These are phyloP conservation scores for Orthosia gothica DNA, from an alignment of 2,888 invertebrate genomes.

Conservation along the genomic window DNA sequence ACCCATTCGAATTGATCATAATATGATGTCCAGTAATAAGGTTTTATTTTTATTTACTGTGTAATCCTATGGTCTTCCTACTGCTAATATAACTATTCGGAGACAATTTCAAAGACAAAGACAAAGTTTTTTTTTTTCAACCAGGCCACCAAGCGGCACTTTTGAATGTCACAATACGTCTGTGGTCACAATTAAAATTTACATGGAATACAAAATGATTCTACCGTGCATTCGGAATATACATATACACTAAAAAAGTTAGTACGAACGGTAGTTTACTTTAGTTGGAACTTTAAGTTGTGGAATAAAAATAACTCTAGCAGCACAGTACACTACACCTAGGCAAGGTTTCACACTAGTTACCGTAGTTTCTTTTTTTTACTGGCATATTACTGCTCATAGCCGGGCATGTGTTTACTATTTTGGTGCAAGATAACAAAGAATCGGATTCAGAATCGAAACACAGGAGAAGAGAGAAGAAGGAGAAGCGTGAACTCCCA, in stretches of 20 bases:
- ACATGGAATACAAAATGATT: no score
- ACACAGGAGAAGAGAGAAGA: not conserved
- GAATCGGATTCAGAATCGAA: not conserved
- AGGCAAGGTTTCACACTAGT: no score
- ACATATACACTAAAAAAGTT: not conserved
- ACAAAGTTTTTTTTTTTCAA: no score
- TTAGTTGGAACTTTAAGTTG: no score
- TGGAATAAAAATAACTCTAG: no score
- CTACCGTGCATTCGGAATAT: no score
- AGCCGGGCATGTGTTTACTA: slow-evolving; percentile 10
- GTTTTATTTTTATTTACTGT: not conserved
- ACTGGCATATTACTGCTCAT: slow-evolving; percentile 42
- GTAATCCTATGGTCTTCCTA: not conserved
- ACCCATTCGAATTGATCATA: not conserved
- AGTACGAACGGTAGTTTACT: no score
- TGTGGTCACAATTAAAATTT: no score
- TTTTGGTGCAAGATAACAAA: slow-evolving; percentile 16
- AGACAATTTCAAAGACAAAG: no score
- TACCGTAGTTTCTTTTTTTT: not conserved
- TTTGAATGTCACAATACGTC: no score
- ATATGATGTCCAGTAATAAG: not conserved
- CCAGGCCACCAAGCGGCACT: no score
- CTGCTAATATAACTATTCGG: not conserved
- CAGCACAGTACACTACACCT: no score
- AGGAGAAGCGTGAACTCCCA: not conserved